Conservation (phyloP, 2,113 vertebrate genomes). For the Eulemur rufifrons region DNA sequence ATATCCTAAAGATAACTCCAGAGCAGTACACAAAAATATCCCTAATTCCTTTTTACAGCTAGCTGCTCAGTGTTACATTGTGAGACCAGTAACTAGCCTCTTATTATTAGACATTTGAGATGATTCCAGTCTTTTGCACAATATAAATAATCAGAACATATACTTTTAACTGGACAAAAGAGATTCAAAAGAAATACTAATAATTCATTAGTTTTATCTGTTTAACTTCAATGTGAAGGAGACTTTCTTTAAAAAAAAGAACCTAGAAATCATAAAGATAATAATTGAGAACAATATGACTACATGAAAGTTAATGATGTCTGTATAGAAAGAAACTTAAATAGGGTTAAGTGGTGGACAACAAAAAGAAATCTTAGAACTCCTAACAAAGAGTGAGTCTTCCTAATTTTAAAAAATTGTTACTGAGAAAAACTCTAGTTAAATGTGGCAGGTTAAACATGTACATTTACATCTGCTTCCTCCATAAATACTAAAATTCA, state of each 20-base stretch:
- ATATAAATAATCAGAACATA: background rate
- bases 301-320: background rate
- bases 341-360: background rate
- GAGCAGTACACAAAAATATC: background rate
- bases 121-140: background rate
- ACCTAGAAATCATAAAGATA: background rate
- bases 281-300: background rate
- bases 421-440: background rate
- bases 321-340: background rate
- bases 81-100: background rate
- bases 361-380: background rate
- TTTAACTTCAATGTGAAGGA: background rate
- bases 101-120: background rate
- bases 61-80: background rate
- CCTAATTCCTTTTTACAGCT: background rate
- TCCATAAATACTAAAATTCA: background rate
- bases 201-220: background rate
- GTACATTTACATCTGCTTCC: background rate
- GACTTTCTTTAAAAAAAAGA: background rate
- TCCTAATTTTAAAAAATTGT: background rate
- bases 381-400: background rate
- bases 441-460: background rate
- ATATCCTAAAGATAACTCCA: background rate
- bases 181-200: background rate
- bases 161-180: background rate